These are phyloP conservation scores for Mnemiopsis leidyi DNA, from an alignment of 37 sponge, comb jelly and placozoan genomes.

Conservation along the genomic window DNA sequence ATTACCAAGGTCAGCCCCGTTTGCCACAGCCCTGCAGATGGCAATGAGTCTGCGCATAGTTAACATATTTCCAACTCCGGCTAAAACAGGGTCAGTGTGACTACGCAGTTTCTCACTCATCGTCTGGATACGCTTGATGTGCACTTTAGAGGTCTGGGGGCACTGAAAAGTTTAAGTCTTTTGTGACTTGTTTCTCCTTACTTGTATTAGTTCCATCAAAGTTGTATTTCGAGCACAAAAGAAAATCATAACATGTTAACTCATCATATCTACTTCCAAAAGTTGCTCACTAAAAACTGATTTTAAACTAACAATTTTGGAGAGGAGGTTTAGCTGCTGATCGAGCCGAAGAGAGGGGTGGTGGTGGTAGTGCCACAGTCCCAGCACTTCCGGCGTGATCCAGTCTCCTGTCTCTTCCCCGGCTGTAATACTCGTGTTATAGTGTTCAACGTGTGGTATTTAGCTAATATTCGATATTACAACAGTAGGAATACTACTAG, in stretches of 20 bases:
- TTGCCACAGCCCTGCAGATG: not conserved
- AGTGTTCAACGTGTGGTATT: too few species aligned
- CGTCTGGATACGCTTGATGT: not conserved
- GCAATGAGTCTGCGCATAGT: constrained; percentile 10
- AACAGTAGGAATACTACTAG: too few species aligned
- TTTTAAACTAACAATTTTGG: not conserved
- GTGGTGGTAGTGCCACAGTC: constrained; percentile 62
- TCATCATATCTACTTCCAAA: too few species aligned
- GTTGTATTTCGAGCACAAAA: too few species aligned
- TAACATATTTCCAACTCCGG: not conserved
- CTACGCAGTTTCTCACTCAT: not conserved
- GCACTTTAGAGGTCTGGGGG: not conserved
- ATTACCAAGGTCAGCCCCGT: not conserved
- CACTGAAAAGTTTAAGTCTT: not conserved
- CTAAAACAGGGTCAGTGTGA: constrained; percentile 4
- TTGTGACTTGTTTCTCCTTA: too few species aligned
- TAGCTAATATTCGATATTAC: too few species aligned
- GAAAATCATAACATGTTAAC: too few species aligned
- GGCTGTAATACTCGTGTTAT: too few species aligned
- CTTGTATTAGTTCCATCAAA: too few species aligned
- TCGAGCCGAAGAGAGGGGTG: constrained; percentile 9
- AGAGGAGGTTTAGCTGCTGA: constrained; percentile 22
- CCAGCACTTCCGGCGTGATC: constrained; percentile 40
- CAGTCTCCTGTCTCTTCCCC: constrained; percentile 26
- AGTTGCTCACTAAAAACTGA: too few species aligned